Evolutionary conservation across 2,797 vertebrate species (phyloP), one percentile per base, ranked within the genome.

Genomic region (Morus bassanus): DNA sequence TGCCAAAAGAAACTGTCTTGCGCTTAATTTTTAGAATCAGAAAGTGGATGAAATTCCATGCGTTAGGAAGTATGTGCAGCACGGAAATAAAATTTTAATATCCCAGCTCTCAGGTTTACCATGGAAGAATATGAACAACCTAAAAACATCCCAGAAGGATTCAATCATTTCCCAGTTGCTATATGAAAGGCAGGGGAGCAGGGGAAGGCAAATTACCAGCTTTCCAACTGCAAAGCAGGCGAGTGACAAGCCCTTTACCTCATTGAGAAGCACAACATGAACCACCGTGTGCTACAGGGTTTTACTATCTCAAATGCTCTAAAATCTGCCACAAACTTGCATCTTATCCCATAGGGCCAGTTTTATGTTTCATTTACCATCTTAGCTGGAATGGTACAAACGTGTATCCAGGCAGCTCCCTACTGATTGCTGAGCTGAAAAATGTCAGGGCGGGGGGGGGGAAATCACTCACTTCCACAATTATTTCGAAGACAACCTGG

Each of bases 271-370:
- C 22, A 73, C 15, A 75, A 33, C 24, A 24, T 27, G 22, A 86
- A 86, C 22, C 51, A 37, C 33, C 0, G 2, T 0, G 0, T 30
- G n/a, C 37, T 56, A 54, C 67, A 59, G 13, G 5, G 23, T 51
- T 86, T 67, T 65, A 48, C 39, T 50, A 27, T 33, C 57, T 69
- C 53, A 81, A 79, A 51, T 10, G 37, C 64, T 77, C 31, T 60
- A 56, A 86, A 68, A 31, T 43, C 57, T 59, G 39, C 25, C 61
- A 75, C 1, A 21, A 75, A 72, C 5, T 23, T 73, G 11, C 18
- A 68, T 25, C 41, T 61, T 75, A 78, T 81, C 50, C 74, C 48
- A 70, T 4, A 61, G 30, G 37, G 22, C 4, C 8, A 43, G 35
- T 80, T 75, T 75, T 37, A 54, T 4, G 15, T 56, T 91, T 85